Evolutionary conservation across 2,888 invertebrate genomes (phyloP).

Genomic region (Pomacea canaliculata): DNA sequence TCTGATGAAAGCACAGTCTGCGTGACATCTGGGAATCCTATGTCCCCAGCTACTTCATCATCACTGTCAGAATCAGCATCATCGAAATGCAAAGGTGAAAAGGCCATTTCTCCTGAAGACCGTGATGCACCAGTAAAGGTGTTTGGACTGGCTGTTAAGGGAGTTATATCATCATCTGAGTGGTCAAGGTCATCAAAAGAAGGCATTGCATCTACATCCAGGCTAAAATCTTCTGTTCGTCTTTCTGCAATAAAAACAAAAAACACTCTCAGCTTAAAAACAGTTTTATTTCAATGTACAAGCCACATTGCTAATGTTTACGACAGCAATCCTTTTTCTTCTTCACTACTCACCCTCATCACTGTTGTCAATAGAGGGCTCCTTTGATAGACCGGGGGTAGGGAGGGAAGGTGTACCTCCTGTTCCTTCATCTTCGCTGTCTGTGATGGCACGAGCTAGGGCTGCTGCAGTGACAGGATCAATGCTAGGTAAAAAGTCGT

Average conservation of each 20-base stretch:
- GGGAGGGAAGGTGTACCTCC: constrained; percentile 47
- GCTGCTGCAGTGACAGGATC: constrained; percentile 59
- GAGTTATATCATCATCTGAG: constrained; percentile 56
- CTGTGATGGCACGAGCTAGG: constrained; percentile 62
- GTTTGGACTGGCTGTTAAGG: neutral
- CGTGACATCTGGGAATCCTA: constrained; percentile 39
- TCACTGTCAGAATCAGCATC: constrained; percentile 54
- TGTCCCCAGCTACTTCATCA: constrained; percentile 32
- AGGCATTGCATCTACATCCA: constrained; percentile 56
- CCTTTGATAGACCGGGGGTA: constrained; percentile 52
- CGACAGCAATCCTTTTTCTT: too few relatives aligned
- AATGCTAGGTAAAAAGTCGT: constrained; percentile 59
- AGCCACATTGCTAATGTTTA: too few relatives aligned
- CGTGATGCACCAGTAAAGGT: neutral
- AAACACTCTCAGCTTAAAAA: neutral
- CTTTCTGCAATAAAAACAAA: constrained; percentile 18
- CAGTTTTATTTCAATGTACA: neutral
- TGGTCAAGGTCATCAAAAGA: constrained; percentile 58
- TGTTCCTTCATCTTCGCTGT: constrained; percentile 61
- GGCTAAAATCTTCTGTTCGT: constrained; percentile 48
- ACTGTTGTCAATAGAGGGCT: constrained; percentile 52
- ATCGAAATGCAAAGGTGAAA: constrained; percentile 52
- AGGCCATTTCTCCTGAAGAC: constrained; percentile 23
- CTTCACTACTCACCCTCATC: constrained; percentile 44
- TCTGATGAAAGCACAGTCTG: constrained; percentile 21